Conservation (phyloP, 2,888 invertebrate genomes). For the Yponomeuta sedellus region DNA sequence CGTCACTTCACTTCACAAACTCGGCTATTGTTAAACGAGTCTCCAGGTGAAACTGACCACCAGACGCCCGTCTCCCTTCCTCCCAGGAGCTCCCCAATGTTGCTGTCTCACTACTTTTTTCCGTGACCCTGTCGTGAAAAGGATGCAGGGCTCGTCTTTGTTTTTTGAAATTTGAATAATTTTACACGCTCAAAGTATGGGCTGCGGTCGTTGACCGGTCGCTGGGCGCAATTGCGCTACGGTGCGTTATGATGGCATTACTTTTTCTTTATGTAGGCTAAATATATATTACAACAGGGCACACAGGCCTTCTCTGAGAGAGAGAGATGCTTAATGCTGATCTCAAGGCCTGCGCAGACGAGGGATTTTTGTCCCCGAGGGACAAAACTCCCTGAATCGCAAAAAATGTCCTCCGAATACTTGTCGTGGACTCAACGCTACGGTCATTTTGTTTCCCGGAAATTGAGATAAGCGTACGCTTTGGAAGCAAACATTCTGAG, state of each 20-base stretch:
- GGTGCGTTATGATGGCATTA: background rate
- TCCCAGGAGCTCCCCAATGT: slow-evolving; percentile 19
- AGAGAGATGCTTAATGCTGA: no score
- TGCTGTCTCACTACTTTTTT: slow-evolving; percentile 27
- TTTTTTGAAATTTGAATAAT: slow-evolving; percentile 72
- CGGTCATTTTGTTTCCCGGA: no score
- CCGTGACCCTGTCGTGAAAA: slow-evolving; percentile 38
- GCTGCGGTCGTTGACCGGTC: slow-evolving; percentile 19
- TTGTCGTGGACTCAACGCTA: no score
- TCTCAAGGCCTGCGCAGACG: no score
- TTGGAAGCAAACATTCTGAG: no score
- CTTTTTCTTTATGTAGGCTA: no score
- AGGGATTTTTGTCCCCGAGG: no score
- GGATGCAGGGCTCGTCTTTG: slow-evolving; percentile 50
- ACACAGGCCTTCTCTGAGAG: no score
- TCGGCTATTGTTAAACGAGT: slow-evolving; percentile 54
- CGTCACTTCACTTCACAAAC: slow-evolving; percentile 39
- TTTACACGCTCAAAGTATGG: slow-evolving; percentile 68
- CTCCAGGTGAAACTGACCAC: slow-evolving; percentile 27
- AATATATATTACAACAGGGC: no score
- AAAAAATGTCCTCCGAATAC: no score
- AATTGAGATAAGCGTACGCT: no score
- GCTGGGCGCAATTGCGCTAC: background rate
- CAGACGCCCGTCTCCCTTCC: slow-evolving; percentile 27
- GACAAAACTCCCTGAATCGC: no score